Conservation (phyloP, 1,140 invertebrate genomes). For the Zaprionus vittiger region DNA sequence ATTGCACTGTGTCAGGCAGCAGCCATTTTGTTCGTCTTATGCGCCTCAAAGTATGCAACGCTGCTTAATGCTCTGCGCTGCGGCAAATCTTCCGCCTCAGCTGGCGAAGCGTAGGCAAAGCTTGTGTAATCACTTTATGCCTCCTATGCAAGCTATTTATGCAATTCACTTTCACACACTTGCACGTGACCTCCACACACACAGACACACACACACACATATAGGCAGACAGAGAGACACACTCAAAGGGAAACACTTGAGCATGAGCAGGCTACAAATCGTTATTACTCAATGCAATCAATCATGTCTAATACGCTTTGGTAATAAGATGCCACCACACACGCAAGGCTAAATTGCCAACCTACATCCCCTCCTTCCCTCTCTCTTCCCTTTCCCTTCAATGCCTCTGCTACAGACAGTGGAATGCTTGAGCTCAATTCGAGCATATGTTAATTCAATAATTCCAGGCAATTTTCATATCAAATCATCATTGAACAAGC, state of each 20-base stretch:
- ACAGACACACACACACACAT: slow-evolving; percentile 10
- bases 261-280: slow-evolving; percentile 64
- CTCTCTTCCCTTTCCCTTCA: background rate
- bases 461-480: slow-evolving; percentile 84
- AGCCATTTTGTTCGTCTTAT: background rate
- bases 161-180: slow-evolving; percentile 71
- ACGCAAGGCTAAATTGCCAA: slow-evolving; percentile 3
- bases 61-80: background rate
- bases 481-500: slow-evolving; percentile 67
- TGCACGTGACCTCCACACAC: slow-evolving; percentile 53
- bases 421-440: slow-evolving; percentile 75
- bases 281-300: slow-evolving; percentile 81
- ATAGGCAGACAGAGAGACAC: background rate
- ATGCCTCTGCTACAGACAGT: slow-evolving; percentile 24
- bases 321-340: slow-evolving; percentile 76
- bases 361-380: background rate
- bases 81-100: slow-evolving; percentile 11
- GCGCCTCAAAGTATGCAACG: background rate
- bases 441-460: slow-evolving; percentile 83
- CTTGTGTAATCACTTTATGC: slow-evolving; percentile 22
- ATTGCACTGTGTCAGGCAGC: background rate
- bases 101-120: background rate
- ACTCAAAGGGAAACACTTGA: slow-evolving; percentile 44
- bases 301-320: slow-evolving; percentile 82
- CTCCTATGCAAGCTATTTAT: slow-evolving; percentile 48